Percentiles rank a stretch among this genome's conserved stretches.
Conservation (phyloP, 2,113 vertebrate species). For the Aegotheles bennettii region DNA sequence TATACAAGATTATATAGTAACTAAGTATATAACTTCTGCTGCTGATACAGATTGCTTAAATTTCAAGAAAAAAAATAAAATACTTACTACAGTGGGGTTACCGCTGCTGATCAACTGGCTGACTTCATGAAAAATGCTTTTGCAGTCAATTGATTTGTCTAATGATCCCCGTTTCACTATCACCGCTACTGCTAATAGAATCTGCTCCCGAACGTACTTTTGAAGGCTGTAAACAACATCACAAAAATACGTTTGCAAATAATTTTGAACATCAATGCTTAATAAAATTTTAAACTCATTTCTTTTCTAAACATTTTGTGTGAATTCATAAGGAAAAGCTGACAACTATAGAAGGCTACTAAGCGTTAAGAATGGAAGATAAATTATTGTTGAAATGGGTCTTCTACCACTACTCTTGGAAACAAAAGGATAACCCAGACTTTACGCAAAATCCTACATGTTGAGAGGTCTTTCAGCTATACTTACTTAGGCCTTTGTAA, state of each 20-base stretch:
- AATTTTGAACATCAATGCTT: background rate
- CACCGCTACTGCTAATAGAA: conserved; percentile 93
- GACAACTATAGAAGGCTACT: background rate
- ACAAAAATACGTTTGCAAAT: background rate
- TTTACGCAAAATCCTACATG: background rate
- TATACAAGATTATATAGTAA: background rate
- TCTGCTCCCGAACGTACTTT: conserved; percentile 98
- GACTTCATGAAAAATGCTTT: conserved; percentile 96
- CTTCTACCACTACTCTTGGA: background rate
- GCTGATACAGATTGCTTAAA: background rate
- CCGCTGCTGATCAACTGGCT: conserved; percentile 97
- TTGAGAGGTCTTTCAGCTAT: background rate
- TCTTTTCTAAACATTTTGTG: background rate
- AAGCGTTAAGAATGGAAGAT: background rate
- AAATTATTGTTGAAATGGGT: background rate
- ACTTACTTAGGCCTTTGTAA: conserved; percentile 98
- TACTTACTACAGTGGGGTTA: conserved; percentile 93
- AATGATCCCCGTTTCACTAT: conserved; percentile 96
- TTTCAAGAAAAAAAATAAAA: background rate
- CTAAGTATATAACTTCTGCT: background rate
- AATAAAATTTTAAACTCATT: background rate
- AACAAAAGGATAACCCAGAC: background rate
- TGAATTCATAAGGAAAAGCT: background rate
- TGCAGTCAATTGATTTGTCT: conserved; percentile 97
- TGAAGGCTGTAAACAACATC: conserved; percentile 84